These are phyloP conservation scores for Autographa pulchrina DNA, from an alignment of 2,888 invertebrate species.

Conservation along the genomic window DNA sequence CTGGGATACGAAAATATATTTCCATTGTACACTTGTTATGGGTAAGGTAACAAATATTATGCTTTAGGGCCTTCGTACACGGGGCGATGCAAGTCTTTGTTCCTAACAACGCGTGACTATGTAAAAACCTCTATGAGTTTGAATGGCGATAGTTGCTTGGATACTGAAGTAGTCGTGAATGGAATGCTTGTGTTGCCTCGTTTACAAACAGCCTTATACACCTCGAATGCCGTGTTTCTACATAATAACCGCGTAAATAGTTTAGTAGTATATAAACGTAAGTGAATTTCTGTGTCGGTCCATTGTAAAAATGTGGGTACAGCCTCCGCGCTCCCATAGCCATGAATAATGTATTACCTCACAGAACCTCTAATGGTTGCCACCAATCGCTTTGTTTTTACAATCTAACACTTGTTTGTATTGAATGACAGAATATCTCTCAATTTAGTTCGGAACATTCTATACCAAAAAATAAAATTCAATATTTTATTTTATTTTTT, in stretches of 20 bases:
- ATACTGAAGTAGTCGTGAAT: no score
- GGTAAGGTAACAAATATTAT: not conserved
- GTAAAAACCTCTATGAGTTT: no score
- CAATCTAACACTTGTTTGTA: conserved; percentile 39
- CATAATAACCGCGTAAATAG: conserved; percentile 52
- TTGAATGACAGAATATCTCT: conserved; percentile 15
- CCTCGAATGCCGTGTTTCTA: conserved; percentile 30
- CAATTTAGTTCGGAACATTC: not conserved
- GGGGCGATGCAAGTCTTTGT: not conserved
- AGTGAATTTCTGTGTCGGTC: conserved; percentile 69
- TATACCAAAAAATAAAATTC: not conserved
- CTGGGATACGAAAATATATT: conserved; percentile 27
- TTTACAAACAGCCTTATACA: conserved; percentile 22
- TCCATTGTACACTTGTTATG: conserved; percentile 20
- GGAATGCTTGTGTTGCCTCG: no score
- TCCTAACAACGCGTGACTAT: no score
- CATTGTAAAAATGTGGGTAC: conserved; percentile 66
- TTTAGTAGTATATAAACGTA: conserved; percentile 64
- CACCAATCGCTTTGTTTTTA: conserved; percentile 52
- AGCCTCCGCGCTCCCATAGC: conserved; percentile 32
- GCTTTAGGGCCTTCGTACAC: not conserved
- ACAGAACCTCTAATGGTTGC: conserved; percentile 57
- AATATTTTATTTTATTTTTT: no score
- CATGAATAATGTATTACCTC: conserved; percentile 65
- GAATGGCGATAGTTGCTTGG: no score